Evolutionary conservation across 1,140 invertebrate species (phyloP), one percentile per base, ranked within the genome.

Genomic region (Cotesia typhae): DNA sequence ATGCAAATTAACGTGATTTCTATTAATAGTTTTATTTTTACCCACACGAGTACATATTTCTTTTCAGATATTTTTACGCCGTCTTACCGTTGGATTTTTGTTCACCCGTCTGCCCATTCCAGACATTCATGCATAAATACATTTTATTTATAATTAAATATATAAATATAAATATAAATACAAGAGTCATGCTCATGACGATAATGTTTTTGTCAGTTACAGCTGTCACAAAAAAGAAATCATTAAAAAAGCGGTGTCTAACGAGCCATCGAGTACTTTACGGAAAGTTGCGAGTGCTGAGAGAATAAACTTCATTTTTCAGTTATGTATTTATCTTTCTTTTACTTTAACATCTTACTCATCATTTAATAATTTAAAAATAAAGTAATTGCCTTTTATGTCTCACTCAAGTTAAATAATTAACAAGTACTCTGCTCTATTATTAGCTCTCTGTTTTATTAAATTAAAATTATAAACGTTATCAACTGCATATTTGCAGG

Each of bases 181-280:
- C 6, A 20, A 12, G 35, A 10, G 6, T 47, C 6, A 47, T 47
- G 41, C 57, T 20, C 7, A n/a, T n/a, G 47, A 52, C 64, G 70
- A 36, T 53, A 37, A 17, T 61, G 37, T 36, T 55, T 61, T 70
- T 74, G 63, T 78, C 38, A 47, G 65, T 28, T 52, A 72, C 80
- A 80, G 80, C 78, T 80, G 79, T 70, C 70, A 75, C 73, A 76
- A 81, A 81, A 81, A 81, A 80, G 71, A 78, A 71, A 75, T 79
- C 75, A 68, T 77, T 81, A 80, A 84, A 82, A 83, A 85, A 83
- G 80, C 83, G 77, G 75, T 80, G 80, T 77, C 80, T 85, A 86
- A 86, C 84, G 84, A 84, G 84, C 83, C 82, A 76, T 84, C 75
- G 60, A 76, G 79, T 79, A 80, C 77, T 60, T 47, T n/a, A 20